Evolutionary conservation across 64 coral and sea anemone species (phyloP), one percentile per base, ranked within the genome.

Genomic region (Stichodactyla mertensii): DNA sequence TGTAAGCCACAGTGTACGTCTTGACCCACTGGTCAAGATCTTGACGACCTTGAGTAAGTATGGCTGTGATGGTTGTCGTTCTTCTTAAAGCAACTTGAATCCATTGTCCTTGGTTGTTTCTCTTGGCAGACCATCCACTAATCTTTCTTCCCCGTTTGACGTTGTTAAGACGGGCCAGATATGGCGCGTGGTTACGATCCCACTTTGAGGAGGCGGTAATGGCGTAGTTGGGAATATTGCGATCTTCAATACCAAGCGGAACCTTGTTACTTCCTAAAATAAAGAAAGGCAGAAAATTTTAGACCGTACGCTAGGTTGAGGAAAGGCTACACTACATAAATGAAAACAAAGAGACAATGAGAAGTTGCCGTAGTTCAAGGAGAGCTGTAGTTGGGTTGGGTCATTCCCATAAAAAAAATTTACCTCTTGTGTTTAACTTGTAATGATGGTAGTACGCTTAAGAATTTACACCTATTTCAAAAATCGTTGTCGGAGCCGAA

Each of bases 21-120:
- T 52, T 90, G 52, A 90, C 88, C 88, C 88, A 90, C 27, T 90
- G 88, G n/a, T 85, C 85, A 11, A 22, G 10, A 52, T 90, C 88
- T 77, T 90, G 88, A 5, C 88, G 81, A 52, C 88, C 88, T 69
- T 90, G 88, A 13, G 64, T 90, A 7, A 90, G 31, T 26, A 90
- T 90, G 27, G 52, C 52, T 20, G 82, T 85, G 51, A 90, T 52
- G 14, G 85, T 4, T 64, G 66, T 85, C 12, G 24, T 55, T 26
- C 24, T 10, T 16, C 83, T 78, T 2, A 90, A 82, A 27, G 84
- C 80, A 22, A 85, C 88, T 83, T 90, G 19, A 45, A 90, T 84
- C 82, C 82, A 90, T 57, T 90, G 88, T 24, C 53, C 22, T 54
- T 79, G 55, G 82, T 90, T 90, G 22, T 90, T 90, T 31, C 88